These are phyloP conservation scores for Ophion ellenae DNA, from an alignment of 2,888 invertebrate species.

Conservation along the genomic window DNA sequence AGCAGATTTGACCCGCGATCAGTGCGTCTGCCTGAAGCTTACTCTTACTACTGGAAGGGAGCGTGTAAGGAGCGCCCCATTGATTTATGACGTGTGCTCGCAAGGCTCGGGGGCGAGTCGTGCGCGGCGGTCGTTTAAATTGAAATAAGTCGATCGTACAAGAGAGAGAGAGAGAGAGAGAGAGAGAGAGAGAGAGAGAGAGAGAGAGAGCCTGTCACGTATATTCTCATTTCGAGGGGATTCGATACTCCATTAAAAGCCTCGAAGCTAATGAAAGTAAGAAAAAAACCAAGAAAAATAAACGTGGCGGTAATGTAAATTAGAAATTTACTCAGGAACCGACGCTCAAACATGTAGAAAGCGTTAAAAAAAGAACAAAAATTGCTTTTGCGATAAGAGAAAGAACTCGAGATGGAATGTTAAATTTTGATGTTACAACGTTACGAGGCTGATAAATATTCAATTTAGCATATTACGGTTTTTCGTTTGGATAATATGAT, in stretches of 20 bases:
- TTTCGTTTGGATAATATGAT: conserved; percentile 50
- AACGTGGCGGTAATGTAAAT: conserved; percentile 44
- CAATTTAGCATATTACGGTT: background rate
- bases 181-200: background rate
- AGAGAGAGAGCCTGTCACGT: background rate
- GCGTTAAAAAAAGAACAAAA: background rate
- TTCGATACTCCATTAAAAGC: conserved; percentile 37
- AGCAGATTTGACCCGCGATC: conserved; percentile 53
- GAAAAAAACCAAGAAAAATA: conserved; percentile 5
- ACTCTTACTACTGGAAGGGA: conserved; percentile 42
- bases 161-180: background rate
- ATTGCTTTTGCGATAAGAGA: background rate
- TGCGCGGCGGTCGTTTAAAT: conserved; percentile 30
- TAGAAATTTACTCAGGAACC: background rate
- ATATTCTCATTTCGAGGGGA: conserved; percentile 13
- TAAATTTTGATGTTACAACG: conserved; percentile 45
- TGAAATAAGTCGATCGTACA: conserved; percentile 44
- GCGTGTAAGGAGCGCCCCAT: conserved; percentile 34
- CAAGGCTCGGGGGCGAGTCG: conserved; percentile 17
- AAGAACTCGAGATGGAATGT: conserved; percentile 20
- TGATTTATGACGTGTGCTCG: conserved; percentile 57
- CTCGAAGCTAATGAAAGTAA: conserved; percentile 34
- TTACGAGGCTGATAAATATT: background rate
- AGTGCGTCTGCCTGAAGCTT: conserved; percentile 41
- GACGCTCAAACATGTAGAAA: background rate